A percentile compares a stretch with the other conserved stretches of the same genome.
Conservation (phyloP, 2,113 vertebrate species). For the Protobothrops mucrosquamatus region DNA sequence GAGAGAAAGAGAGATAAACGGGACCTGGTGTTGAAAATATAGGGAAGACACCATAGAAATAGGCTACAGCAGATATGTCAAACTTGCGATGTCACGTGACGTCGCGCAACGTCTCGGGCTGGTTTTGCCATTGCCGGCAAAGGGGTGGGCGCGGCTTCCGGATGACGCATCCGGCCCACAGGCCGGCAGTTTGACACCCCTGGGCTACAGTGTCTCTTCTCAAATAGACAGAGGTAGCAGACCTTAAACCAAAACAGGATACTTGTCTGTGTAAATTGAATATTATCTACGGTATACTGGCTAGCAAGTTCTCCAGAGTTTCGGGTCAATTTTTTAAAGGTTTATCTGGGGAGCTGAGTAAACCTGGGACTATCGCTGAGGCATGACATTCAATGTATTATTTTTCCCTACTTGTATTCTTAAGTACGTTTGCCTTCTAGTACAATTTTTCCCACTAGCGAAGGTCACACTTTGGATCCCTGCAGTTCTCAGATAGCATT, state of each 20-base stretch:
- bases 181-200: too few species aligned
- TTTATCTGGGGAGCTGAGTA: background rate
- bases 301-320: background rate
- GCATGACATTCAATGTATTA: too few species aligned
- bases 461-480: background rate
- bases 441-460: background rate
- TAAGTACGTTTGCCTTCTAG: background rate
- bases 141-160: too few species aligned
- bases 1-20: background rate
- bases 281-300: background rate
- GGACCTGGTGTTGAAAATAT: background rate
- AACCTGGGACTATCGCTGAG: background rate
- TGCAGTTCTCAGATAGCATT: background rate
- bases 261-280: background rate
- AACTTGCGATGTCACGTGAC: too few species aligned
- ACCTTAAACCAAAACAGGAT: background rate
- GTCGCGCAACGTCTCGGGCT: too few species aligned
- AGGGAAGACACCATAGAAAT: background rate
- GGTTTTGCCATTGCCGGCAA: too few species aligned
- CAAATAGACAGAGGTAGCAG: background rate
- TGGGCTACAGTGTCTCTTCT: background rate
- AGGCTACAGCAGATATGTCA: too few species aligned
- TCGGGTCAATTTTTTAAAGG: background rate
- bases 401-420: background rate
- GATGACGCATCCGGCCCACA: too few species aligned